These are phyloP conservation scores for Drosophila micromelanica DNA, from an alignment of 1,140 invertebrate species.

Conservation along the genomic window DNA sequence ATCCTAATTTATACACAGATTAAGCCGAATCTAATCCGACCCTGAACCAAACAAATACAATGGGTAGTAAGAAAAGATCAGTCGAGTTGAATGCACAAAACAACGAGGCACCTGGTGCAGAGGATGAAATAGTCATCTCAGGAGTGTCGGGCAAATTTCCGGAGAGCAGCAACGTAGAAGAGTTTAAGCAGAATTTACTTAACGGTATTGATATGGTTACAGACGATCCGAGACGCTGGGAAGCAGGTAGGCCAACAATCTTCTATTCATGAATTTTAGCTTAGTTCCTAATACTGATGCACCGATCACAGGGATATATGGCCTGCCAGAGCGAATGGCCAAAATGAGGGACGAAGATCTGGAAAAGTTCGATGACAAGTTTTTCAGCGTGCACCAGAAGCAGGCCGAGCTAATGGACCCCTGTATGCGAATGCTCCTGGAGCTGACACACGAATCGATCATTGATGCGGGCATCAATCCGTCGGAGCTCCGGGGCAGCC, in stretches of 20 bases:
- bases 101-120: slow-evolving; percentile 15
- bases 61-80: slow-evolving; percentile 56
- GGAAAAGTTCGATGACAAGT: slow-evolving; percentile 93
- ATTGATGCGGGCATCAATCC: slow-evolving; percentile 97
- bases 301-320: slow-evolving; percentile 86
- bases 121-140: slow-evolving; percentile 91
- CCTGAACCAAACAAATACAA: slow-evolving; percentile 46
- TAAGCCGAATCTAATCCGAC: slow-evolving; percentile 23
- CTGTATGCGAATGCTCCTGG: slow-evolving; percentile 95
- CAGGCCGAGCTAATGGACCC: slow-evolving; percentile 98
- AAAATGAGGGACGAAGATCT: slow-evolving; percentile 97
- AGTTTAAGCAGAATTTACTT: slow-evolving; percentile 94
- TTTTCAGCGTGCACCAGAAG: slow-evolving; percentile 97
- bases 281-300: no score
- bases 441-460: slow-evolving; percentile 96
- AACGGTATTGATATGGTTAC: slow-evolving; percentile 95
- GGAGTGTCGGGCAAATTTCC: slow-evolving; percentile 96
- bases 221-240: slow-evolving; percentile 93
- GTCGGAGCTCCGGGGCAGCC: slow-evolving; percentile 89
- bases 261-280: no score
- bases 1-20: background rate
- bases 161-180: slow-evolving; percentile 93
- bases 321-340: slow-evolving; percentile 93
- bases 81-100: slow-evolving; percentile 13
- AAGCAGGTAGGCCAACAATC: slow-evolving; percentile 86